Base-by-base conservation (phyloP, 1,140 invertebrate species). In the Melitaea cinxia region DNA sequence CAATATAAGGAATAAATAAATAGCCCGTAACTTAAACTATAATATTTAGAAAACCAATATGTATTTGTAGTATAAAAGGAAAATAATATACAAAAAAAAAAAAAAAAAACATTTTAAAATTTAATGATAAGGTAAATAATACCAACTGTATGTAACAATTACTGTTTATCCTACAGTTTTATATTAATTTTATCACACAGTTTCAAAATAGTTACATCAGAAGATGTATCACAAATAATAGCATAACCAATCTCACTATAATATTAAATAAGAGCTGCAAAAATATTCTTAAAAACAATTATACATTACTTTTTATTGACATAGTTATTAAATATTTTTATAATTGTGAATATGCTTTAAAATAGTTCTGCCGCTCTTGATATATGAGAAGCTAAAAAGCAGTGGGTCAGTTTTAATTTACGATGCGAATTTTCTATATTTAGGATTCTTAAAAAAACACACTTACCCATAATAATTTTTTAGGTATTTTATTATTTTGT, bases 371-470 rank as follows among this genome's bases (percentile, higher is more conserved):
- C 75, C 70, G 60, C 71, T 65, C 54, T 28, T 37, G 42, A 53
- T 21, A 49, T 63, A 70, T 77, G 77, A 79, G 23, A 84, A 84
- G 80, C 82, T 80, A 84, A 84, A 54, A 84, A 84, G 80, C 80
- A 57, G 53, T 53, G 39, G 53, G 42, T 59, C 35, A 45, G 39
- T 17, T 45, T 45, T 42, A 42, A 17, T 19, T 42, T 45, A 45
- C 17, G 17, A 45, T 45, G 39, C 39, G 19, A 17, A 7, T 23
- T 2, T 14, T 4, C 10, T 15, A n/a, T 54, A 12, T 33, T 26
- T 12, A 14, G 24, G 33, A n/a, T 55, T 23, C 24, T 39, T 12
- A 24, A 19, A 9, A 55, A 10, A 39, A 3, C 39, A 45, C 17
- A 19, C 17, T 42, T 1, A 42, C 37, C 17, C 4, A 45, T 17